Evolutionary conservation across 2,113 vertebrate genomes (phyloP), one percentile per base, ranked within the genome.

Genomic region (Pelecanus crispus): DNA sequence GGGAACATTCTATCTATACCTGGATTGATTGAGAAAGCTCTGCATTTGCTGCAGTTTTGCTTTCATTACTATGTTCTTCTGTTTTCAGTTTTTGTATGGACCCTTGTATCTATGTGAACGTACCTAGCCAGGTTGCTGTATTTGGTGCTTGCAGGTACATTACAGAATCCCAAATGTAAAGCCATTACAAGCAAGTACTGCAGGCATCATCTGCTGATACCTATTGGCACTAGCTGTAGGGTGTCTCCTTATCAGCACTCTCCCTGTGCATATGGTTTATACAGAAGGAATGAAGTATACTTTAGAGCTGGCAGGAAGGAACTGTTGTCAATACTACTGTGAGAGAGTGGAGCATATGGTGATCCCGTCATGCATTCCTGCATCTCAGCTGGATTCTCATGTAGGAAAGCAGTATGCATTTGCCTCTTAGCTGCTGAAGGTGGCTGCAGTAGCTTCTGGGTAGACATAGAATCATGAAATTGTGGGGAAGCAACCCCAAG

Each of bases 361-460:
- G 65, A 94, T 96, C 67, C 63, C 93, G 80, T 94, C 75, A 86
- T 56, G 61, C 80, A 86, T 96, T 94, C 82, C 83, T 88, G 80
- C 79, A 36, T 86, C 88, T 92, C 88, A 93, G 72, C 88, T 94
- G 91, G 93, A 87, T 89, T 91, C 56, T 92, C 88, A 92, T 1
- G 0, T 63, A 87, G 66, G 34, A 90, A 92, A 91, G 63, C 22
- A 85, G 47, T n/a, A 31, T 56, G 59, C 40, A 58, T 95, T 94
- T 91, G 61, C 77, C 88, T 96, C 42, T 97, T 95, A 59, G 72
- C 86, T 26, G 62, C 77, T 94, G 86, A 96, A 96, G 83, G 89
- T 92, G 75, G 68, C 29, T 96, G 61, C 70, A 81, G 18, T 31
- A 86, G 29, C 34, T 94, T 81, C 66, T 84, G 65, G 12, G 68